Evolutionary conservation across 2,113 vertebrate species (phyloP).

Genomic region (Oxyura jamaicensis): DNA sequence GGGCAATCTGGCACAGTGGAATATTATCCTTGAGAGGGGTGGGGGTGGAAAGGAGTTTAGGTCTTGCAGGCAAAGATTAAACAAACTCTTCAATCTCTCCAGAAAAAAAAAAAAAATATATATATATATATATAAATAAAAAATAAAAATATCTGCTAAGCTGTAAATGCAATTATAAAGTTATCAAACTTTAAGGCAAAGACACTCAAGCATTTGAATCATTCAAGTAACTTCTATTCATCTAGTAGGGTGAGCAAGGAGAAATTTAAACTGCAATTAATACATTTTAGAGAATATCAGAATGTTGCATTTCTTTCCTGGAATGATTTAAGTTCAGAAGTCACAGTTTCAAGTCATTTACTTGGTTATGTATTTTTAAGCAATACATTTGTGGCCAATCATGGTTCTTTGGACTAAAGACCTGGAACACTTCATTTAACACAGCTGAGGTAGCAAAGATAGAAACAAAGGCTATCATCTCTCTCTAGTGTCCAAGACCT

Average conservation of each 20-base stretch:
- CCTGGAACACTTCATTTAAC: neutral
- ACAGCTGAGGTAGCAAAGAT: neutral
- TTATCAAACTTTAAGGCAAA: neutral
- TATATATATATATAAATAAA: too few species aligned
- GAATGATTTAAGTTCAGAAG: neutral
- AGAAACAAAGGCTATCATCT: neutral
- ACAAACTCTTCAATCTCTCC: neutral
- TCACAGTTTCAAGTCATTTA: neutral
- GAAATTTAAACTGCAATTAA: neutral
- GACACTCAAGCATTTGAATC: neutral
- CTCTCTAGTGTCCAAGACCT: neutral
- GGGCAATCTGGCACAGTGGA: conserved; percentile 59
- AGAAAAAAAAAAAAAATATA: too few species aligned
- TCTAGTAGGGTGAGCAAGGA: neutral
- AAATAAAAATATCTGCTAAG: neutral
- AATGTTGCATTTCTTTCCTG: neutral
- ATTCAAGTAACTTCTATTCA: neutral
- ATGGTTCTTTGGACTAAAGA: neutral
- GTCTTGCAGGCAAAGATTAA: neutral
- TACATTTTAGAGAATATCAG: neutral
- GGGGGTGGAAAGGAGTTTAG: neutral
- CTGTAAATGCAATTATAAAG: neutral
- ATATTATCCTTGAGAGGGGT: neutral
- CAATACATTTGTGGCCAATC: neutral
- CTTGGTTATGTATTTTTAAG: neutral